phyloP scores from a whole-genome alignment of 2,797 vertebrate genomes.

The Chlorospingus flavigularis region DNA sequence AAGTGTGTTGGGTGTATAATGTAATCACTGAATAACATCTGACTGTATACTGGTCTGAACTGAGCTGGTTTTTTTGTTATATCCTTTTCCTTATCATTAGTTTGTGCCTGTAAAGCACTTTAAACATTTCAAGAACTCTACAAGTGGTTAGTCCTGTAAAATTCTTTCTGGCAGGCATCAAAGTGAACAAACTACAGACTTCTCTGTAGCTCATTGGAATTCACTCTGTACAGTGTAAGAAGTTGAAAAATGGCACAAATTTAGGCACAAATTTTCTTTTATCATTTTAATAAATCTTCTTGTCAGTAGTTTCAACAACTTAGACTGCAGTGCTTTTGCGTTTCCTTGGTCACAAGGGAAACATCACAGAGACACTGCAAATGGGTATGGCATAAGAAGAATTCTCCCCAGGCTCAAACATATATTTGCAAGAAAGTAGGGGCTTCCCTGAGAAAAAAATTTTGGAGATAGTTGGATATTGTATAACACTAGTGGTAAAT shows the following conservation, averaged over 20 bases:
- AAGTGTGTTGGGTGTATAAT: neutral
- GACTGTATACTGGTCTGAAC: neutral
- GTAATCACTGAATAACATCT: neutral
- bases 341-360: neutral
- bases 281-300: neutral
- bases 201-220: neutral
- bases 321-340: neutral
- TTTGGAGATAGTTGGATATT: neutral
- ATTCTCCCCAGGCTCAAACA: neutral
- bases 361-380: neutral
- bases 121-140: neutral
- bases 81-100: neutral
- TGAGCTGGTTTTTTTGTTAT: neutral
- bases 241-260: neutral
- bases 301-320: neutral
- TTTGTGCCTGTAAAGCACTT: neutral
- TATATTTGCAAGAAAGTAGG: neutral
- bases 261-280: neutral
- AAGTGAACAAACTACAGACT: neutral
- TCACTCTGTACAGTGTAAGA: neutral
- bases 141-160: neutral
- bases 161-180: neutral
- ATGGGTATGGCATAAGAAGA: neutral
- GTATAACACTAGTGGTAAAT: neutral
- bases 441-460: neutral